Evolutionary conservation across 2,888 invertebrate species (phyloP).

Genomic region (Archaeoteleia sp.): DNA sequence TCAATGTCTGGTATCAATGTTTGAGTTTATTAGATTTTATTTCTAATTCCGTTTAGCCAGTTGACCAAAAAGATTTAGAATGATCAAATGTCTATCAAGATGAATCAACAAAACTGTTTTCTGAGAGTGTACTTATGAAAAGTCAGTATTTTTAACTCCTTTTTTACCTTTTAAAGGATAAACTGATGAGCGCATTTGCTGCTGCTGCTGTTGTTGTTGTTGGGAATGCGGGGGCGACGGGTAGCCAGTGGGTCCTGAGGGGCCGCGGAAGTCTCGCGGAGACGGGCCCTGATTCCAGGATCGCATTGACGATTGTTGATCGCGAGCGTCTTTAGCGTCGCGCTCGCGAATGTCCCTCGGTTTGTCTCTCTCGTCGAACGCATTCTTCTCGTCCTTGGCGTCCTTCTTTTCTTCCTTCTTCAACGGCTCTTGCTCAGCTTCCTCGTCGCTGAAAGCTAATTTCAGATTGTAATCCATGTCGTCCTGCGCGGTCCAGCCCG

Average conservation of each 20-base stretch:
- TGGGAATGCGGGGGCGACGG: slow-evolving; percentile 57
- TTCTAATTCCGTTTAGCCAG: no score
- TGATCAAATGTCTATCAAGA: no score
- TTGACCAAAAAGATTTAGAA: no score
- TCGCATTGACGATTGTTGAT: slow-evolving; percentile 56
- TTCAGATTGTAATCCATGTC: slow-evolving; percentile 97
- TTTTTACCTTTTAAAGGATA: slow-evolving; percentile 66
- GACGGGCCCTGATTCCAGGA: slow-evolving; percentile 63
- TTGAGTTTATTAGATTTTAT: no score
- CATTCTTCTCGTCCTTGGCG: slow-evolving; percentile 65
- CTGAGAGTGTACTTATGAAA: no score
- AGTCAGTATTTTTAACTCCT: no score
- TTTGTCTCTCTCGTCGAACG: slow-evolving; percentile 65
- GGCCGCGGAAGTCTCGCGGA: slow-evolving; percentile 67
- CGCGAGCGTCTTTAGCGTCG: slow-evolving; percentile 13
- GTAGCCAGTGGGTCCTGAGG: slow-evolving; percentile 63
- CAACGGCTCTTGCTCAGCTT: slow-evolving; percentile 75
- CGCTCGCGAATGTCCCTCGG: slow-evolving; percentile 59
- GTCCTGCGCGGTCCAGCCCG: slow-evolving; percentile 94
- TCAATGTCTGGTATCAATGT: no score
- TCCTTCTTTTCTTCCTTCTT: slow-evolving; percentile 63
- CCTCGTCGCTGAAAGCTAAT: slow-evolving; percentile 95
- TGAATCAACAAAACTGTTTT: no score
- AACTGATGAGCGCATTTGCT: slow-evolving; percentile 74
- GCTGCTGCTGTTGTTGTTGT: slow-evolving; percentile 64